phyloP scores from a whole-genome alignment of 2,113 vertebrate genomes.

The Hippolais icterina region DNA sequence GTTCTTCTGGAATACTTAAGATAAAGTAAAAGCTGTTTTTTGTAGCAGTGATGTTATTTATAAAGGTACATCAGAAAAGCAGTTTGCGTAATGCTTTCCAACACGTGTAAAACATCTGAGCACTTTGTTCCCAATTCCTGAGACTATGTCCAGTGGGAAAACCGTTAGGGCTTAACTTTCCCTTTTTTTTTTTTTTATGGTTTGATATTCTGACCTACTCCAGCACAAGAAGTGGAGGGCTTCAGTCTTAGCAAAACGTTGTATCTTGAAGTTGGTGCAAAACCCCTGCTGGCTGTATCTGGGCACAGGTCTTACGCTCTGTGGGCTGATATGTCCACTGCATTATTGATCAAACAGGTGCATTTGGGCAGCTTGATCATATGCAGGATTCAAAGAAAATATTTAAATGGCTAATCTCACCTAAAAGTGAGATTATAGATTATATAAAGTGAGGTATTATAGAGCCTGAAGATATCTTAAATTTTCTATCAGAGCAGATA shows the following conservation, averaged over 20 bases:
- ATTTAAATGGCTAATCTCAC: background rate
- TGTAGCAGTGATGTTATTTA: background rate
- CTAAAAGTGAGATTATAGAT: too few species aligned
- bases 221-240: background rate
- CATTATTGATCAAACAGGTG: background rate
- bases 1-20: background rate
- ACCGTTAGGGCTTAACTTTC: background rate
- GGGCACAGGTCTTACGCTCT: background rate
- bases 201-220: background rate
- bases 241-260: background rate
- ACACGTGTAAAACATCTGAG: rapidly evolving
- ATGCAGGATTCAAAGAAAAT: background rate
- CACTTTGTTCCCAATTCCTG: background rate
- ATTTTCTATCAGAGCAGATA: background rate
- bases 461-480: background rate
- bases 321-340: background rate
- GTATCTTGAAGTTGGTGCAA: background rate
- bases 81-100: background rate
- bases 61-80: background rate
- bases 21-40: background rate
- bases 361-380: background rate
- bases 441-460: too few species aligned
- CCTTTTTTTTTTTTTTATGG: background rate
- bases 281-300: background rate
- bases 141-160: background rate